These are phyloP conservation scores for Sparus aurata DNA, from an alignment of 2,797 vertebrate genomes.

Conservation along the genomic window DNA sequence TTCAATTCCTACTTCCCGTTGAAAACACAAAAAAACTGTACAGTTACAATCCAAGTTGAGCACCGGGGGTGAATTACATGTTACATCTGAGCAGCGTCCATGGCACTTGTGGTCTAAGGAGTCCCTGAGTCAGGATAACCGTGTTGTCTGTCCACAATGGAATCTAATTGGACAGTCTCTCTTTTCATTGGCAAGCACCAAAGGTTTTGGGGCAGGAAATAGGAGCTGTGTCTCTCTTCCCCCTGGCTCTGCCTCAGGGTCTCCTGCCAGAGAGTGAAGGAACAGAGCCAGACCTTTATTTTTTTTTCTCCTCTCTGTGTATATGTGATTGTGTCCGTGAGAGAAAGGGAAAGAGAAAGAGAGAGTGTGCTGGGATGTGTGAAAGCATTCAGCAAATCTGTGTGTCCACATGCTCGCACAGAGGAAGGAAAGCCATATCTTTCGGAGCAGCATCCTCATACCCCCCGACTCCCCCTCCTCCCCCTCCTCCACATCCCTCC, in stretches of 20 bases:
- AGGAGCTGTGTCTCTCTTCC: slow-evolving; percentile 68
- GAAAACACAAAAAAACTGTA: neutral
- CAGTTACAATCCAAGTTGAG: neutral
- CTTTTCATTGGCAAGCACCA: slow-evolving; percentile 80
- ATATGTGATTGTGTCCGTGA: slow-evolving; percentile 59
- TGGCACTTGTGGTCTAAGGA: slow-evolving; percentile 42
- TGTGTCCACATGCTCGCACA: slow-evolving; percentile 64
- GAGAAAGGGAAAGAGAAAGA: slow-evolving; percentile 39
- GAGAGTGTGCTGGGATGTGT: slow-evolving; percentile 44
- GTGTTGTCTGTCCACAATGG: slow-evolving; percentile 62
- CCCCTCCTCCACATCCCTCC: slow-evolving; percentile 45
- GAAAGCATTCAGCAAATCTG: slow-evolving; percentile 52
- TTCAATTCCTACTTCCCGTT: too few relatives aligned
- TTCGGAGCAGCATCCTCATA: slow-evolving; percentile 71
- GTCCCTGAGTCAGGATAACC: slow-evolving; percentile 76
- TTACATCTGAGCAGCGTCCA: slow-evolving; percentile 31
- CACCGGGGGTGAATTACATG: slow-evolving; percentile 10
- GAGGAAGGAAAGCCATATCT: slow-evolving; percentile 83
- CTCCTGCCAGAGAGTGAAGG: slow-evolving; percentile 71
- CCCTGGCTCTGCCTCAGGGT: slow-evolving; percentile 69
- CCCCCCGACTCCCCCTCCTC: neutral
- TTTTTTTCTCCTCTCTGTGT: slow-evolving; percentile 11
- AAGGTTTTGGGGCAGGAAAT: slow-evolving; percentile 80
- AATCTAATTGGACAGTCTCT: slow-evolving; percentile 74
- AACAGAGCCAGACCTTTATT: slow-evolving; percentile 65